phyloP scores from a whole-genome alignment of 64 coral and sea anemone species.

The Montipora capricornis region DNA sequence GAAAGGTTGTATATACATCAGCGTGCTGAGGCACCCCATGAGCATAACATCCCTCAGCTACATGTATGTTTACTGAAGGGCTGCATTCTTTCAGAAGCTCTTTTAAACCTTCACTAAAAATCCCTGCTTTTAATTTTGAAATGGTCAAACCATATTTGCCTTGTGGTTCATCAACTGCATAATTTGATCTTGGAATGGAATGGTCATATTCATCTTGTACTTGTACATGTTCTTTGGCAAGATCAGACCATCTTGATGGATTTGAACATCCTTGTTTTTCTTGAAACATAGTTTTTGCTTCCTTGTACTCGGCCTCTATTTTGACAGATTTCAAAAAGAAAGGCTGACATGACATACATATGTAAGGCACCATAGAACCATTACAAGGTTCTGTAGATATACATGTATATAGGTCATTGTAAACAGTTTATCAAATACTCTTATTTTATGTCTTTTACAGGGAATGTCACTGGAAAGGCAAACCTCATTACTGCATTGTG shows the following conservation, averaged over 20 bases:
- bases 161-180: background rate
- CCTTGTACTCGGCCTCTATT: too few relatives aligned
- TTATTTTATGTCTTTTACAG: slow-evolving; percentile 15
- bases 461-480: slow-evolving; percentile 16
- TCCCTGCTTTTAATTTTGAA: too few relatives aligned
- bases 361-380: too few relatives aligned
- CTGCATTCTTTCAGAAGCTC: too few relatives aligned
- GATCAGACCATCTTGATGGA: background rate
- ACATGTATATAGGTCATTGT: background rate
- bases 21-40: background rate
- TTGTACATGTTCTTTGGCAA: background rate
- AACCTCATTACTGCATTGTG: background rate
- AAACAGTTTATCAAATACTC: slow-evolving; percentile 10
- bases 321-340: too few relatives aligned
- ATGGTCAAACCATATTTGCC: too few relatives aligned
- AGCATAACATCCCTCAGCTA: background rate
- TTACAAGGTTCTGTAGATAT: background rate
- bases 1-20: background rate
- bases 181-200: background rate
- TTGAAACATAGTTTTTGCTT: too few relatives aligned
- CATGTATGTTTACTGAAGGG: too few relatives aligned
- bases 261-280: background rate
- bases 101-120: too few relatives aligned
- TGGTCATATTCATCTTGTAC: too few relatives aligned
- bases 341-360: too few relatives aligned